Evolutionary conservation across 2,888 invertebrate genomes (phyloP), one percentile per base, ranked within the genome.

Genomic region (Atrina japonica): DNA sequence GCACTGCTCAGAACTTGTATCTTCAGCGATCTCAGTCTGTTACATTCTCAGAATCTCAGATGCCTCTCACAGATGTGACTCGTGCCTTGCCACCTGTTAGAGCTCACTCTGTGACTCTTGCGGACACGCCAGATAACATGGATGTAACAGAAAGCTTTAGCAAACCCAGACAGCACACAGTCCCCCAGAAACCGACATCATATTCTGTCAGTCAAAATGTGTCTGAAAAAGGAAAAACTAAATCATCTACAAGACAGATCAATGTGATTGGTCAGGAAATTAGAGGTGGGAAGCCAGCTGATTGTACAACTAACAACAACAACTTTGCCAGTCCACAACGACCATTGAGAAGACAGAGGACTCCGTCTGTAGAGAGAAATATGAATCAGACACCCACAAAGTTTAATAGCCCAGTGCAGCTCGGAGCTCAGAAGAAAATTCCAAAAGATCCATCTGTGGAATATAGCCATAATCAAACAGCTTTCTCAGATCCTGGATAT

Each of bases 401-500:
- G 21, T 55, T 56, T 21, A 43, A 45, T 23, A 30, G 6, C n/a
- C 45, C 50, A 14, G 21, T n/a, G 21, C 35, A 35, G 47, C n/a
- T n/a, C n/a, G n/a, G n/a, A n/a, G n/a, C n/a, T n/a, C n/a, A 18
- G 9, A 66, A 60, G 41, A 50, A 41, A 21, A 41, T 61, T 23
- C 64, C 56, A 41, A 49, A 69, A n/a, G 80, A 80, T 53, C 25
- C 70, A 9, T 74, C 75, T 0, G 47, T 77, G 7, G 79, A 76
- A 7, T 59, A 67, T 9, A 43, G 43, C 11, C 60, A 41, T 14
- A 64, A 58, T 21, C 76, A 77, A 47, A 80, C 76, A 14, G 81
- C 82, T 0, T 80, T 76, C 43, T 85, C 84, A 18, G 82, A 82
- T 70, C 77, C 81, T 49, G 85, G 85, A 5, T 85, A 84, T 65